Percentiles rank a stretch among this genome's conserved stretches.
Evolutionary conservation across 2,888 invertebrate genomes (phyloP).

Genomic region (Hydraecia micacea): DNA sequence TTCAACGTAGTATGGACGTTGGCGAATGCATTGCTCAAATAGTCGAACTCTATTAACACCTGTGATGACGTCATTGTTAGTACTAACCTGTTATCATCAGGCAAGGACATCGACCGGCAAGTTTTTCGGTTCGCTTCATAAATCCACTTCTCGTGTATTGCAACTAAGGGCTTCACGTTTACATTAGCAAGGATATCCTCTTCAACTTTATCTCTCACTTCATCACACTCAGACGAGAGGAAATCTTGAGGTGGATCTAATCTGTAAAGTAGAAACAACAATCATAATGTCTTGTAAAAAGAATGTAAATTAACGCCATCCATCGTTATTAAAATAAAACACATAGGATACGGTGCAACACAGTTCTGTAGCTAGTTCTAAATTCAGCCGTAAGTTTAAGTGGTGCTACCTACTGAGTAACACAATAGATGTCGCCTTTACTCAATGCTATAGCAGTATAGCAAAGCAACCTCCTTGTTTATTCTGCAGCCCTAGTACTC

Average conservation of each 20-base stretch:
- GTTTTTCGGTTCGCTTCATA: slow-evolving; percentile 77
- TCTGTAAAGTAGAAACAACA: slow-evolving; percentile 59
- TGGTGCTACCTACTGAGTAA: neutral
- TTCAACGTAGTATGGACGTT: slow-evolving; percentile 86
- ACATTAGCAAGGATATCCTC: slow-evolving; percentile 80
- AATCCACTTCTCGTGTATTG: slow-evolving; percentile 88
- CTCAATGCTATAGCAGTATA: too few relatives aligned
- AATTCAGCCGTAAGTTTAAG: neutral
- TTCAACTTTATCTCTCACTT: slow-evolving; percentile 69
- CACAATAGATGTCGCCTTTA: neutral
- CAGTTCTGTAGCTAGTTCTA: neutral
- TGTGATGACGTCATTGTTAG: too few relatives aligned
- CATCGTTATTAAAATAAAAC: neutral
- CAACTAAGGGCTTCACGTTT: slow-evolving; percentile 86
- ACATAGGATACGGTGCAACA: neutral
- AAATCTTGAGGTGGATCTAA: slow-evolving; percentile 73
- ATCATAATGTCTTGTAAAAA: neutral
- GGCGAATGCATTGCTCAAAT: slow-evolving; percentile 62
- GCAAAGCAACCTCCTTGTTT: neutral
- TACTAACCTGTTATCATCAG: too few relatives aligned
- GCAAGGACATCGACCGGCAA: too few relatives aligned
- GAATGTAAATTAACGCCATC: slow-evolving; percentile 31
- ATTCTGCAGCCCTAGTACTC: slow-evolving; percentile 38
- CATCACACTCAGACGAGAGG: slow-evolving; percentile 72
- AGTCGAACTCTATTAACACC: neutral